Base-by-base conservation (phyloP, 2,113 vertebrate genomes). In the Cromileptes altivelis region DNA sequence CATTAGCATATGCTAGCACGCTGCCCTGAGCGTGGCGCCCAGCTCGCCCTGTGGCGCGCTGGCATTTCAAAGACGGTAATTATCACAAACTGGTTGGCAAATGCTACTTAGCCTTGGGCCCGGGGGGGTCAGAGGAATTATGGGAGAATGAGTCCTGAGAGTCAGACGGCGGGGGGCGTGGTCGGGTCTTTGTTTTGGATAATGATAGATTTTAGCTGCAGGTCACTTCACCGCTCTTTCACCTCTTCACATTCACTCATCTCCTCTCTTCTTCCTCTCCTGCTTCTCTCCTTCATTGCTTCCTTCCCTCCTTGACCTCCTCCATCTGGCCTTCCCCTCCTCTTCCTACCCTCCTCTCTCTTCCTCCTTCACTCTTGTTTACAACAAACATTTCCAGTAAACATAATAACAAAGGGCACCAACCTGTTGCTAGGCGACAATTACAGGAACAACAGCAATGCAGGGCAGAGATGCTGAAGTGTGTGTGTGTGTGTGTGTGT, bases 1-100 rank as follows among this genome's bases (percentile, higher is more conserved):
- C 89, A 91, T 91, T 94, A 92, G 90, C 89, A 88, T 79, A 21
- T 23, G 89, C 73, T 93, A 92, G 81, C 90, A 77, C 37, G 52
- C 58, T 70, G 86, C 86, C 90, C 86, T 61, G 11, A 69, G 64
- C 80, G 14, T 52, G 61, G 60, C 11, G 17, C 72, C 14, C 14
- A 18, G 78, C 79, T 76, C 18, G 56, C 80, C 90, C 84, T 15
- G 70, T 56, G 75, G 60, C 40, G 45, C 58, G 13, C 65, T 94
- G 91, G 85, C 93, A 92, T 94, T 94, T 94, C 82, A 86, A 84
- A 84, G 82, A 40, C 3, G 13, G 61, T 90, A 91, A 94, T 94
- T 93, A 93, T 88, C 82, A 87, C 85, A 84, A 90, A 88, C 81
- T 76, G 78, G 88, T 85, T 75, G 86, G 75, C 76, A 69, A 88